A percentile compares a stretch with the other conserved stretches of the same genome.
Evolutionary conservation across 1,140 invertebrate species (phyloP).

Genomic region (Pantala flavescens): DNA sequence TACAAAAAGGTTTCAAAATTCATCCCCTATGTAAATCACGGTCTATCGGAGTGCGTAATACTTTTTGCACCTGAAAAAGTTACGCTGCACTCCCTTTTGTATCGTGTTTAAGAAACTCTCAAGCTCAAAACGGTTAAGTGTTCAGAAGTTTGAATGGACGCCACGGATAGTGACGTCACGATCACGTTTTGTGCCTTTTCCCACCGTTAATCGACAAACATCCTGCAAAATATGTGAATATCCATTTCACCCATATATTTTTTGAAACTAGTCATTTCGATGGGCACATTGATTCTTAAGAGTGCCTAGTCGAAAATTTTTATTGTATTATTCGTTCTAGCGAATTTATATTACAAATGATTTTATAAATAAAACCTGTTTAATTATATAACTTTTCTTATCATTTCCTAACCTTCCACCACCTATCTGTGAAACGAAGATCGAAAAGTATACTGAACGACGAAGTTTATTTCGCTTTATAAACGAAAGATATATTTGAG

Average conservation of each 20-base stretch:
- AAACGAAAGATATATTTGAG: no score
- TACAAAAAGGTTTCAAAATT: not conserved
- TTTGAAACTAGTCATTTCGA: not conserved
- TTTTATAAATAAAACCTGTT: conserved; percentile 1
- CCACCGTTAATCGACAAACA: not conserved
- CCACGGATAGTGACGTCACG: no score
- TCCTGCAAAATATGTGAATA: not conserved
- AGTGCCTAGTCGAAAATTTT: not conserved
- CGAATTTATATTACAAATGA: not conserved
- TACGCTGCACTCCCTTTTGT: not conserved
- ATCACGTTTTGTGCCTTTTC: not conserved
- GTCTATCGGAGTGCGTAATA: not conserved
- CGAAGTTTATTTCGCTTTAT: no score
- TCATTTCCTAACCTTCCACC: not conserved
- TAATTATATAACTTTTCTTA: not conserved
- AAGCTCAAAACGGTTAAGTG: not conserved
- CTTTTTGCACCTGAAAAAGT: not conserved
- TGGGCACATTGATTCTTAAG: not conserved
- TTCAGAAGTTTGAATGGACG: not conserved
- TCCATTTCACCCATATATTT: not conserved
- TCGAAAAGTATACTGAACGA: no score
- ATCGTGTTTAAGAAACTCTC: not conserved
- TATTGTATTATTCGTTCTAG: not conserved
- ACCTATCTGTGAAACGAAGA: no score
- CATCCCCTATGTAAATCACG: not conserved